phyloP scores from a whole-genome alignment of 2,888 invertebrate species.

The Drosophila cognata region DNA sequence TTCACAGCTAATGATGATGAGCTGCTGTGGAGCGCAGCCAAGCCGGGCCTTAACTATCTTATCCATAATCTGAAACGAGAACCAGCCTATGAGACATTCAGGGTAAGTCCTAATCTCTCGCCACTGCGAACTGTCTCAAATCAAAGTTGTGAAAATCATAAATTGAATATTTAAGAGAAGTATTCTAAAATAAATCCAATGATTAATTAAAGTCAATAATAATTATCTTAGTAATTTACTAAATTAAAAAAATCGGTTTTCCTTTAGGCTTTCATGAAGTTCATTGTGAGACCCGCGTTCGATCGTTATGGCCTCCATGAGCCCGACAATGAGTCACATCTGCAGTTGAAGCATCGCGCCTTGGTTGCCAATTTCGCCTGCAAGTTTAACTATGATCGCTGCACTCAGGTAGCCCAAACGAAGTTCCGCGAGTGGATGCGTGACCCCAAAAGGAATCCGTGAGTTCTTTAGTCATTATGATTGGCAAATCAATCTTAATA shows the following conservation, averaged over 20 bases:
- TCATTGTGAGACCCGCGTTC: constrained; percentile 84
- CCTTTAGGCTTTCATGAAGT: constrained; percentile 84
- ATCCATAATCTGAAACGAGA: constrained; percentile 87
- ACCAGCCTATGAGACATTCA: constrained; percentile 87
- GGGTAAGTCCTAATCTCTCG: constrained; percentile 83
- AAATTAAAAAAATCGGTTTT: background rate
- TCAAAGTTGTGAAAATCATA: too few relatives aligned
- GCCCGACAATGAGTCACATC: constrained; percentile 85
- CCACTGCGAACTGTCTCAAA: too few relatives aligned
- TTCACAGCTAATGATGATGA: constrained; percentile 86
- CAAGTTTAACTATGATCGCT: constrained; percentile 86
- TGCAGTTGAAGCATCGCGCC: constrained; percentile 86
- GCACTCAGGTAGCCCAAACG: constrained; percentile 85
- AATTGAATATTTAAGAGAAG: too few relatives aligned
- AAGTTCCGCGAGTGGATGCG: constrained; percentile 86
- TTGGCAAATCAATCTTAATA: background rate
- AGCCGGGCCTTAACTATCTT: constrained; percentile 87
- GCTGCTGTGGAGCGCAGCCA: constrained; percentile 87
- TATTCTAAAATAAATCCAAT: too few relatives aligned
- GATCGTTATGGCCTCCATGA: constrained; percentile 86
- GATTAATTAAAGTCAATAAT: too few relatives aligned
- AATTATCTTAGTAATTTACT: too few relatives aligned
- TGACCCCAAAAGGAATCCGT: constrained; percentile 86
- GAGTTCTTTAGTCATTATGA: constrained; percentile 52
- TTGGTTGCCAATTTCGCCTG: constrained; percentile 87